Conservation (phyloP, 2,113 vertebrate genomes). For the Uria aalge region DNA sequence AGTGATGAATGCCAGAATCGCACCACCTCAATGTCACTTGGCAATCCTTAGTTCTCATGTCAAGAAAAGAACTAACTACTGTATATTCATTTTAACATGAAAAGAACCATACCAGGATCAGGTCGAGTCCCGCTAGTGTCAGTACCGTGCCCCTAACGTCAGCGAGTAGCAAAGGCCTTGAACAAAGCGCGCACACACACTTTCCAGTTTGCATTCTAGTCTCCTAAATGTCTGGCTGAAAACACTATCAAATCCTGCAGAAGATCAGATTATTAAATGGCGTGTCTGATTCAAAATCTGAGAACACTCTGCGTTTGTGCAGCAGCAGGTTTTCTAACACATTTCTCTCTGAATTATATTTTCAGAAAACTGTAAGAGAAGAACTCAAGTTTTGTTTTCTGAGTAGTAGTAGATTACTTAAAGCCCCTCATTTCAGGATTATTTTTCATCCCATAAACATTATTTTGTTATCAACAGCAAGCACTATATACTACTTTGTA, state of each 20-base stretch:
- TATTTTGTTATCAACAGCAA: not conserved
- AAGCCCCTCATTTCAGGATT: not conserved
- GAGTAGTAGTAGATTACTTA: not conserved
- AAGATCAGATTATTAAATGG: not conserved
- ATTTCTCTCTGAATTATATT: not conserved
- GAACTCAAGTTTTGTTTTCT: not conserved
- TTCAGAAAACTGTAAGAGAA: not conserved
- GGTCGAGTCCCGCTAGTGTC: not conserved
- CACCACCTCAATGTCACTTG: not conserved
- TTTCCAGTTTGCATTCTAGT: not conserved
- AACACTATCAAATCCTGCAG: not conserved
- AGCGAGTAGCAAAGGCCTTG: not conserved
- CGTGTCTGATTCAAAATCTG: not conserved
- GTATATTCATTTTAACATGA: not conserved
- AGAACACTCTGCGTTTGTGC: not conserved
- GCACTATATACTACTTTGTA: not conserved
- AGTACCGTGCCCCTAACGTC: rapidly evolving
- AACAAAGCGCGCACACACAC: not conserved
- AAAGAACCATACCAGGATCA: not conserved
- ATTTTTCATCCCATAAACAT: not conserved
- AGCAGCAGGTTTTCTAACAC: not conserved
- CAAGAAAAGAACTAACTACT: not conserved
- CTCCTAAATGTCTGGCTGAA: not conserved
- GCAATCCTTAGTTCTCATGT: rapidly evolving
- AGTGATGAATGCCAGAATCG: not conserved